Base-by-base conservation (phyloP, 1,140 invertebrate genomes). In the Calliphora vicina region DNA sequence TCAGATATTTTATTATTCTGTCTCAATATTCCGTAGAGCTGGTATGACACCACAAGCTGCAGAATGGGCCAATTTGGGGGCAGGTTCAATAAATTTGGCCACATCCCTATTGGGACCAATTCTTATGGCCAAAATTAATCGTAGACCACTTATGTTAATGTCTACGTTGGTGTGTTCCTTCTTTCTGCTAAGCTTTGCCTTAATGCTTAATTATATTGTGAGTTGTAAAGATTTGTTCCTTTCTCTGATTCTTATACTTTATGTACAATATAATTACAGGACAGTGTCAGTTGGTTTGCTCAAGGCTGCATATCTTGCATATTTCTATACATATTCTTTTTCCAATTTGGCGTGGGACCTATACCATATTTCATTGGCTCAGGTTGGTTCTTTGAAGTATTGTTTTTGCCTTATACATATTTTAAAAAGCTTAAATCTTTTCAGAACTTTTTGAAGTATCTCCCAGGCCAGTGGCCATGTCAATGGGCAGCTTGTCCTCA, bases 401-500 rank as follows among this genome's bases (percentile, higher is more conserved):
- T 8, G 6, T 12, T 61, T 61, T 27, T 20, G 26, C 6, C 15
- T 81, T 43, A 80, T 17, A 42, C 15, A 20, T 81, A 2, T 17
- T 15, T n/a, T 20, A 13, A 78, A 82, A 27, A 10, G 10, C 6
- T 35, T 35, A 8, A 5, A 5, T 12, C 23, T 72, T 89, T 86
- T 83, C 91, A 89, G 97, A 99, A 91, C 91, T 99, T 72, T 98
- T 98, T 87, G 94, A 97, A 84, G 95, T 97, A 80, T 94, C 94
- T 6, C 94, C 97, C 0, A 93, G 96, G 73, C 94, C 96, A 0
- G 93, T 94, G 20, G 97, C 96, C 25, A 97, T 97, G 94, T 94
- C 96, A 71, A 91, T 98, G 76, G 96, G 97, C 8, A 97, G 96
- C 82, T 92, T 97, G 84, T 94, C 94, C 61, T 98, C 98, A 91